phyloP scores from a whole-genome alignment of 2,888 invertebrate genomes.

The Acronicta aceris region DNA sequence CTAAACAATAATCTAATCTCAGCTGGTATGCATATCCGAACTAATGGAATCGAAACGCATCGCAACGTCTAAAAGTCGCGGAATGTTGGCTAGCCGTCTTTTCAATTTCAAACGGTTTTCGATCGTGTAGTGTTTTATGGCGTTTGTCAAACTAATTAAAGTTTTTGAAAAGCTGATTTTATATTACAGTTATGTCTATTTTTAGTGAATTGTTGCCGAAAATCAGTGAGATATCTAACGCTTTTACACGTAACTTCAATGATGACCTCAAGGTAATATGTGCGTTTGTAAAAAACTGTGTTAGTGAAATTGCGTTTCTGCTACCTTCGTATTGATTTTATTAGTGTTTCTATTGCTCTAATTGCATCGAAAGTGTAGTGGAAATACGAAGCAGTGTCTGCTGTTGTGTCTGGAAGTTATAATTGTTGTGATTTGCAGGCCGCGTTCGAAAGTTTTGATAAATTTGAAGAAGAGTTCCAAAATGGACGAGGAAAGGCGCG shows the following conservation, averaged over 20 bases:
- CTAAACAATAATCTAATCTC: no score
- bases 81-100: conserved; percentile 48
- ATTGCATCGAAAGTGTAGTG: conserved; percentile 12
- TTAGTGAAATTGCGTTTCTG: conserved; percentile 24
- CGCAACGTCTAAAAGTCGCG: conserved; percentile 10
- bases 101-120: conserved; percentile 88
- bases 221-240: conserved; percentile 74
- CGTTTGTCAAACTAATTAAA: conserved; percentile 74
- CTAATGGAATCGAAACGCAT: conserved; percentile 8
- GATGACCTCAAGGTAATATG: conserved; percentile 79
- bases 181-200: conserved; percentile 79
- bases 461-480: conserved; percentile 76
- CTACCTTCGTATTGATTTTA: conserved; percentile 17
- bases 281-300: conserved; percentile 25
- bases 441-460: conserved; percentile 71
- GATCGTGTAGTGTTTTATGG: conserved; percentile 75
- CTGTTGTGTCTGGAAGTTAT: conserved; percentile 32
- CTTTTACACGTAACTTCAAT: conserved; percentile 69
- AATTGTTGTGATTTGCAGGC: conserved; percentile 71
- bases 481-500: conserved; percentile 69
- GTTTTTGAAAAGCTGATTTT: conserved; percentile 71
- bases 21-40: conserved; percentile 22
- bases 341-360: conserved; percentile 23
- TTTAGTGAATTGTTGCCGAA: conserved; percentile 80
- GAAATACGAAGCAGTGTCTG: conserved; percentile 6